Base-by-base conservation (phyloP, 2,797 vertebrate genomes). In the Neosilurus mollespiculum region DNA sequence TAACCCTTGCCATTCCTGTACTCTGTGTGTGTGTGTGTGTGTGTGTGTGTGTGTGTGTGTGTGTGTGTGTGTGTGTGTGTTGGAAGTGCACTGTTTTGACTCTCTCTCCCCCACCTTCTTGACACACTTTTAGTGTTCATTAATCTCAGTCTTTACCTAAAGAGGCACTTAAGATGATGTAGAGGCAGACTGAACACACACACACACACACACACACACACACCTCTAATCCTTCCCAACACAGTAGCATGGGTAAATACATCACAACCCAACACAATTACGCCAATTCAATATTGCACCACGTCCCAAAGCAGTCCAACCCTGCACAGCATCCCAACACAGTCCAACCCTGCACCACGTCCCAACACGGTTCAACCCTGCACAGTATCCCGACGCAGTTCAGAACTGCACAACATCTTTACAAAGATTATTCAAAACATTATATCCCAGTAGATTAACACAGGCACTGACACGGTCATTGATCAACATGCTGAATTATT, bases 141-240 rank as follows among this genome's bases (percentile, higher is more conserved):
- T 94, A 94, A 94, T 95, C 94, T 94, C 92, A 93, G 94, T 94
- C 94, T 89, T 82, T 90, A 92, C 92, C 92, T 94, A 94, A 95
- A 95, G 92, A 94, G 93, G 93, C 94, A 94, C 93, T 95, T 95
- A 94, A 94, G 93, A 94, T 95, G 94, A 95, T 94, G 92, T 93
- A 95, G 91, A 87, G 91, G 92, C 93, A 93, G 93, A 93, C 92
- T 90, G 86, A 84, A 84, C 91, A 90, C 94, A 93, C n/a, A n/a
- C n/a, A n/a, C n/a, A n/a, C n/a, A n/a, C n/a, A n/a, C n/a, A n/a
- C n/a, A 43, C 6, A 43, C 2, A 6, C 94, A 83, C 93, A 93
- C 93, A 93, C 93, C 94, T 94, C 92, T 93, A 93, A 90, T 92
- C 88, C 88, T 91, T 87, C 76, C 81, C 88, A 43, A 59, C 51